Evolutionary conservation across 2,888 invertebrate species (phyloP).

Genomic region (Candidula unifasciata): DNA sequence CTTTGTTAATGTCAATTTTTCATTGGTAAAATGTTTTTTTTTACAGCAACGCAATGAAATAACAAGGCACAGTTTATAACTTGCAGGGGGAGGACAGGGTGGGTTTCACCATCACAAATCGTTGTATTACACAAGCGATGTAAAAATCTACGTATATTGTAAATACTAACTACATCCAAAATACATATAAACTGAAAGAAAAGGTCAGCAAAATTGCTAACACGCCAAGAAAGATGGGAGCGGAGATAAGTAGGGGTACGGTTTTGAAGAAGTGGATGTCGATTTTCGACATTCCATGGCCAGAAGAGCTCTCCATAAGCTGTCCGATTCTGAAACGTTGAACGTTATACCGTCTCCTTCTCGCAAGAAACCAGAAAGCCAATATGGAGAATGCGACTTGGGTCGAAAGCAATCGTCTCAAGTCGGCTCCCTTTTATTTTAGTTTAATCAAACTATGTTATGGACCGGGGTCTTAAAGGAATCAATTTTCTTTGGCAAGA

Average conservation of each 20-base stretch:
- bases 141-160: too few relatives aligned
- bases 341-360: neutral
- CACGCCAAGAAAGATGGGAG: neutral
- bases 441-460: constrained; percentile 45
- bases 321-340: constrained; percentile 18
- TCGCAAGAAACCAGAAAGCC: constrained; percentile 32
- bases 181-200: neutral
- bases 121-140: too few relatives aligned
- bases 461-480: constrained; percentile 34
- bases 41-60: too few relatives aligned
- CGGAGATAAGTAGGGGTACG: neutral
- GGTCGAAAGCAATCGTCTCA: constrained; percentile 47
- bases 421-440: constrained; percentile 38
- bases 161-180: too few relatives aligned
- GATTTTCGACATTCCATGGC: constrained; percentile 17
- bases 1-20: too few relatives aligned
- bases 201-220: neutral
- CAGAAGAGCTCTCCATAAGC: constrained; percentile 33
- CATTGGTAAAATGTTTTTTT: too few relatives aligned
- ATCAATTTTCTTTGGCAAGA: constrained; percentile 40
- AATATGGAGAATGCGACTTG: constrained; percentile 35
- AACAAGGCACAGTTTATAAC: too few relatives aligned
- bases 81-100: too few relatives aligned
- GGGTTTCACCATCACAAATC: too few relatives aligned
- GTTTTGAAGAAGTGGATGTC: constrained; percentile 35